Conservation (phyloP, 2,797 vertebrate species). For the Peromyscus aztecus region DNA sequence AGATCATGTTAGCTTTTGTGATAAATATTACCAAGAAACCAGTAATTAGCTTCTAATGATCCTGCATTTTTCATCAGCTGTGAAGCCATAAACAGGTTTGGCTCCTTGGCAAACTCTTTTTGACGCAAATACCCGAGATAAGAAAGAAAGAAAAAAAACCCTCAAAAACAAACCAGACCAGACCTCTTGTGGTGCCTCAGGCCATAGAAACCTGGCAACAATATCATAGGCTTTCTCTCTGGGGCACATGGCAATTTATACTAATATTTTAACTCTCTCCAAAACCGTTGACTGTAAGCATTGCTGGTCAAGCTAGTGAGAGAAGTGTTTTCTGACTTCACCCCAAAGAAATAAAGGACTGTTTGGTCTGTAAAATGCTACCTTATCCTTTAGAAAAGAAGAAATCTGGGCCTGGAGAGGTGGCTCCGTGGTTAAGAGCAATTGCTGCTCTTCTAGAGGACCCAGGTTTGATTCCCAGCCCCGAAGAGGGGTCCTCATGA, state of each 20-base stretch:
- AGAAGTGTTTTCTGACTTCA: background rate
- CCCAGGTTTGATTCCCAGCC: background rate
- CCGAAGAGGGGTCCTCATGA: background rate
- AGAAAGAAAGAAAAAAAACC: background rate
- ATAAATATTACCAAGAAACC: slow-evolving; percentile 79
- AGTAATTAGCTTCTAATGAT: slow-evolving; percentile 83
- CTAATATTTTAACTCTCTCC: slow-evolving; percentile 71
- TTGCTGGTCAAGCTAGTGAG: slow-evolving; percentile 23
- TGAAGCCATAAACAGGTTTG: slow-evolving; percentile 78
- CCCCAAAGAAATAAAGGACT: background rate
- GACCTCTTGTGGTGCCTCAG: slow-evolving; percentile 59
- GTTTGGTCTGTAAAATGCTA: background rate
- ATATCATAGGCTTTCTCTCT: background rate
- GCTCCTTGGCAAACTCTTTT: slow-evolving; percentile 77
- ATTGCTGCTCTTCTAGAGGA: background rate
- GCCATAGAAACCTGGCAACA: slow-evolving; percentile 76
- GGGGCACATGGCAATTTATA: slow-evolving; percentile 51
- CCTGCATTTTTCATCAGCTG: slow-evolving; percentile 79
- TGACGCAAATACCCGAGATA: slow-evolving; percentile 81
- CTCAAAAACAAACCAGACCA: no score
- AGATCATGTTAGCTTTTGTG: slow-evolving; percentile 76
- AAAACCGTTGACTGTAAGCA: slow-evolving; percentile 50
- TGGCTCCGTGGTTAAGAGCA: background rate
- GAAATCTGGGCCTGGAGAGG: background rate
- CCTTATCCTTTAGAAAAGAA: background rate